Percentiles rank a stretch among this genome's conserved stretches.
These are phyloP conservation scores for Paradisaea rubra DNA, from an alignment of 2,113 vertebrate species.

Conservation along the genomic window DNA sequence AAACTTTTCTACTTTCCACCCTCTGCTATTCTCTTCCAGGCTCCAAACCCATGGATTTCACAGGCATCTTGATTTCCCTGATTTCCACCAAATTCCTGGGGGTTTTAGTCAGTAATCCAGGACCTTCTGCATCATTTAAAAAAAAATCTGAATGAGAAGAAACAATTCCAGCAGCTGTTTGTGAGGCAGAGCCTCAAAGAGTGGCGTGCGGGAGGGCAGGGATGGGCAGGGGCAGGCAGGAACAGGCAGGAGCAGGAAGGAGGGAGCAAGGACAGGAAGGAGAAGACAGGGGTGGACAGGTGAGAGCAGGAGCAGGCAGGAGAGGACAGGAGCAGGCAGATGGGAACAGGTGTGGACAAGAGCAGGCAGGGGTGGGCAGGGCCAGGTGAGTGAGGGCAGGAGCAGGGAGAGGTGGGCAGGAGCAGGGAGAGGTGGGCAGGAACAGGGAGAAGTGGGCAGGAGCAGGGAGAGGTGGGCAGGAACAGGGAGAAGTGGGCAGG, in stretches of 20 bases:
- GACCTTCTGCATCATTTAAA: neutral
- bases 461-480: neutral
- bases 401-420: neutral
- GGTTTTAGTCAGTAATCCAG: neutral
- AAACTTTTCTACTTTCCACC: slow-evolving; percentile 56
- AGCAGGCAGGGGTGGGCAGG: neutral
- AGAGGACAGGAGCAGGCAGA: neutral
- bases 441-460: neutral
- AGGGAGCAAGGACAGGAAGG: neutral
- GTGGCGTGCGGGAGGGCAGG: neutral
- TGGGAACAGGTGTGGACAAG: too few species aligned
- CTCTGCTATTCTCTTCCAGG: slow-evolving; percentile 15
- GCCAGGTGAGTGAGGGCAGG: neutral
- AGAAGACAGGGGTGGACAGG: too few species aligned
- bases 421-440: rapidly evolving
- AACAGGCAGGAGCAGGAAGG: neutral
- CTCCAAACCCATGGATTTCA: neutral
- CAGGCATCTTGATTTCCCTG: neutral
- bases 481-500: neutral
- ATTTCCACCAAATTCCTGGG: neutral
- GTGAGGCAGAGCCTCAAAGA: neutral
- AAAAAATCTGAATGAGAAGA: neutral
- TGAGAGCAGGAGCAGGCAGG: neutral
- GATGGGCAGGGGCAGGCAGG: neutral
- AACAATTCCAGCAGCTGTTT: neutral